A percentile compares a stretch with the other conserved stretches of the same genome.
Evolutionary conservation across 37 sponge, comb jelly and placozoan species (phyloP).

Genomic region (Theonella swinhoei): DNA sequence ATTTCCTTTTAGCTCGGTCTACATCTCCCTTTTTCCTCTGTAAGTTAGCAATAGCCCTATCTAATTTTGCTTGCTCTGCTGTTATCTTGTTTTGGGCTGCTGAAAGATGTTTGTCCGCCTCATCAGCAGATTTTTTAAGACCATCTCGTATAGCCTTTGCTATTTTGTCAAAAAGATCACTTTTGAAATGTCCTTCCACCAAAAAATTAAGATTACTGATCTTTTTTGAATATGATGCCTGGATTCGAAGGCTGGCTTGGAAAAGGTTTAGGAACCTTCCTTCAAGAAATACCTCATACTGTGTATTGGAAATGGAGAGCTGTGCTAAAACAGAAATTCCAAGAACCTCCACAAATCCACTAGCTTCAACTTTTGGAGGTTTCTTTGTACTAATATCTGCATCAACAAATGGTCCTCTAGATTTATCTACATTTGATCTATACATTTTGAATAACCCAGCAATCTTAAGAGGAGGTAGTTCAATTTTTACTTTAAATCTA

Average conservation of each 20-base stretch:
- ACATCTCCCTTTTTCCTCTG: not conserved
- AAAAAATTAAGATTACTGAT: not conserved
- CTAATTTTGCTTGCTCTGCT: not conserved
- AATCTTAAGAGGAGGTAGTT: not conserved
- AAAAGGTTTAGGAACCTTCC: not conserved
- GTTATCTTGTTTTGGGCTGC: not conserved
- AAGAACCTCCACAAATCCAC: constrained; percentile 4
- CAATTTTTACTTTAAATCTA: not conserved
- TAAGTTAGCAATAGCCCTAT: constrained; percentile 1
- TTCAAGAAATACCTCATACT: not conserved
- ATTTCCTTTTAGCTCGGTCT: not conserved
- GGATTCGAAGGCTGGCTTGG: not conserved
- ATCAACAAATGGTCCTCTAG: not conserved
- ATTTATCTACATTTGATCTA: not conserved
- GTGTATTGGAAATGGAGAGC: not conserved
- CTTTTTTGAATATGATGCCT: not conserved
- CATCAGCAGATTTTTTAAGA: not conserved
- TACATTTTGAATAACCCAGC: not conserved
- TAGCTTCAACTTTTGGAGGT: not conserved
- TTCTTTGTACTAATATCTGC: not conserved
- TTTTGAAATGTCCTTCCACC: not conserved
- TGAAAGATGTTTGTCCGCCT: not conserved
- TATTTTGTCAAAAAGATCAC: not conserved
- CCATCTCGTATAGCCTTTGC: not conserved
- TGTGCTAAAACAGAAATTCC: not conserved